Base-by-base conservation (phyloP, 2,113 vertebrate species). In the Semicossyphus pulcher region DNA sequence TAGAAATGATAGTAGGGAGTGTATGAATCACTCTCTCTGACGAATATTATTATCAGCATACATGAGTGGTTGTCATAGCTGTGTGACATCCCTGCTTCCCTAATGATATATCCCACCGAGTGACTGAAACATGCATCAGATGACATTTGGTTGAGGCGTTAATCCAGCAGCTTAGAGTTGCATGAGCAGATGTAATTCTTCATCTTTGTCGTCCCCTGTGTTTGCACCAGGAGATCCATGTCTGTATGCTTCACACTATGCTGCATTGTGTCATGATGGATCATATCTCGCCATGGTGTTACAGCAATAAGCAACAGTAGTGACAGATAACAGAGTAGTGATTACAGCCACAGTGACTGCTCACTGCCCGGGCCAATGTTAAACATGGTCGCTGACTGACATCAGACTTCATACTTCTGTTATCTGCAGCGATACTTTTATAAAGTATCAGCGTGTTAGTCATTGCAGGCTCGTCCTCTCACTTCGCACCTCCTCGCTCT, bases 401-500 rank as follows among this genome's bases (percentile, higher is more conserved):
- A 67, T 65, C 81, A 72, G 52, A 63, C 66, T 45, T 60, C 11
- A 31, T 54, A 45, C 39, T 31, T 25, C 21, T 51, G 58, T 68
- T 70, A 15, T 32, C 5, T 10, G 20, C 18, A 5, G 37, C 47
- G 4, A 18, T 36, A 45, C 53, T 68, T 84, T 78, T 45, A 62
- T 54, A 29, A 66, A 69, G 61, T 70, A 53, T 44, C 58, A 49
- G 26, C 2, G 8, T 6, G 25, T 49, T 32, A 62, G 59, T 66
- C 63, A 44, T 39, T 23, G 76, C 70, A 69, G 78, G 42, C 81
- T 31, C 10, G 41, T 69, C 75, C 79, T 78, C 56, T 72, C 72
- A 29, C 71, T 77, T 86, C 79, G 75, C 87, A 85, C 87, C 66
- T 78, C 60, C 65, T 9, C 34, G 32, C 72, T 84, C 80, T 41